Conservation (phyloP, 2,888 invertebrate species). For the Lasioglossum vierecki region DNA sequence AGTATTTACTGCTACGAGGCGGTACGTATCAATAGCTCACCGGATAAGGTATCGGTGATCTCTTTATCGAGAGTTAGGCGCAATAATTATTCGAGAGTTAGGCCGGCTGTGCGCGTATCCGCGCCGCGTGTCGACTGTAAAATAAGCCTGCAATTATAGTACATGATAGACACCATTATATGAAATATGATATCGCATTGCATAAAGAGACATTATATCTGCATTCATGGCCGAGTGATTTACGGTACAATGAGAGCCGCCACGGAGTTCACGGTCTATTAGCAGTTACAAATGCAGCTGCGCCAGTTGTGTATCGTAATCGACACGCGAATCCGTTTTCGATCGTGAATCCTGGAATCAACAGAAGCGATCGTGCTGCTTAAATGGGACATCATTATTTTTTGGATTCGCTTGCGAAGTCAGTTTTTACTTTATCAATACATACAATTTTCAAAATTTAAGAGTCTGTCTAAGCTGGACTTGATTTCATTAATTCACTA, state of each 20-base stretch:
- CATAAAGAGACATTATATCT: constrained; percentile 75
- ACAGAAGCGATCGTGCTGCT: neutral
- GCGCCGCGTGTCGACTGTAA: constrained; percentile 59
- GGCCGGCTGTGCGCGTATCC: constrained; percentile 44
- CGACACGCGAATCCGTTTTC: constrained; percentile 36
- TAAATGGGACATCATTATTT: neutral
- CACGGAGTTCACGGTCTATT: constrained; percentile 66
- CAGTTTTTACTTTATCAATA: neutral
- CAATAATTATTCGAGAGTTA: constrained; percentile 62
- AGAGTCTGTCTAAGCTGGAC: neutral
- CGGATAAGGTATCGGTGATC: constrained; percentile 64
- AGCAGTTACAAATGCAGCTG: constrained; percentile 62
- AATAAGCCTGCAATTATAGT: constrained; percentile 67
- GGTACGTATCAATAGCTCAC: constrained; percentile 49
- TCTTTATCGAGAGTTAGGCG: constrained; percentile 60
- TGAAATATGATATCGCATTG: constrained; percentile 71
- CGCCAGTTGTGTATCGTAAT: constrained; percentile 24
- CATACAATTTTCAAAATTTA: neutral
- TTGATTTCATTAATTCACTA: neutral
- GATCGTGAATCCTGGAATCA: neutral
- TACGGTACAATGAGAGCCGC: constrained; percentile 71
- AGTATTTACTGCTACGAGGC: constrained; percentile 26
- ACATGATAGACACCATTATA: constrained; percentile 66
- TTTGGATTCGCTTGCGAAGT: neutral
- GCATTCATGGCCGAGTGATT: constrained; percentile 74